Conservation (phyloP, 2,888 invertebrate species). For the Chrysodeixis includens region DNA sequence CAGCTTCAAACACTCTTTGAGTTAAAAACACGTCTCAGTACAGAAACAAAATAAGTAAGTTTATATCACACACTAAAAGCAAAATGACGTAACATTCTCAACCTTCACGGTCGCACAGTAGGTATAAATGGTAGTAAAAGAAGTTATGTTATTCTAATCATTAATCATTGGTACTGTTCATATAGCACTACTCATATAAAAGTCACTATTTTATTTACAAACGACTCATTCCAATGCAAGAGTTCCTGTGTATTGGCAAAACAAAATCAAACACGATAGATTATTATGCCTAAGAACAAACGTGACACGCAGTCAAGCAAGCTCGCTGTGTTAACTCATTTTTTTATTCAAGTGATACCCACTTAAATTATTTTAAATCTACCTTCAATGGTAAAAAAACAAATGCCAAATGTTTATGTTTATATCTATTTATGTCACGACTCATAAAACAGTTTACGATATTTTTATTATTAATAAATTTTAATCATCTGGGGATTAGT, state of each 20-base stretch:
- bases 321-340: slow-evolving; percentile 72
- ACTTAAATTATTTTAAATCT: slow-evolving; percentile 24
- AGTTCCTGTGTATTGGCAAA: slow-evolving; percentile 67
- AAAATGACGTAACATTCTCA: slow-evolving; percentile 89
- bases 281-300: slow-evolving; percentile 82
- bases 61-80: slow-evolving; percentile 83
- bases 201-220: slow-evolving; percentile 68
- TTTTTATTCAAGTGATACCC: slow-evolving; percentile 61
- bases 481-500: neutral
- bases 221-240: slow-evolving; percentile 65
- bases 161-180: slow-evolving; percentile 61
- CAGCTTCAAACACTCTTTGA: slow-evolving; percentile 67
- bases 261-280: slow-evolving; percentile 81
- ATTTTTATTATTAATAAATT: neutral
- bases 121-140: slow-evolving; percentile 75
- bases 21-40: slow-evolving; percentile 74
- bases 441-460: neutral
- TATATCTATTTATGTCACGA: neutral
- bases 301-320: slow-evolving; percentile 89
- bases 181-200: slow-evolving; percentile 59
- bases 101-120: slow-evolving; percentile 89
- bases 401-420: neutral
- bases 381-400: slow-evolving; percentile 14
- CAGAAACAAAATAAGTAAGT: slow-evolving; percentile 76
- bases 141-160: slow-evolving; percentile 58